Evolutionary conservation across 2,888 invertebrate species (phyloP).

Genomic region (Aelia acuminata): DNA sequence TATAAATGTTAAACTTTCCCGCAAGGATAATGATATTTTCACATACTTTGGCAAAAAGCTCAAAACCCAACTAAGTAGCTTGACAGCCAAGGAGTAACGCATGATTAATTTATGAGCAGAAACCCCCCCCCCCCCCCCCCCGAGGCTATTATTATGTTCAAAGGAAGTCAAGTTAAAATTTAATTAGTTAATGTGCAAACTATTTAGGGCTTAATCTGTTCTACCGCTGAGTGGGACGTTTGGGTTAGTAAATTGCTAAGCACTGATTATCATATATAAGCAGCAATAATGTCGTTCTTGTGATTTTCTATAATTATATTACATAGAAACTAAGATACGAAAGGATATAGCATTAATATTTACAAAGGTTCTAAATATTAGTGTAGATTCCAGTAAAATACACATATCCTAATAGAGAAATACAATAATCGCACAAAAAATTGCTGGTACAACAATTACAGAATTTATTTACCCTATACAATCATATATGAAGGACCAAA

Average conservation of each 20-base stretch:
- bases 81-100: neutral
- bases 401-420: no score
- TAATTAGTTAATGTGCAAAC: slow-evolving; percentile 36
- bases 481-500: no score
- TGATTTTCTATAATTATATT: no score
- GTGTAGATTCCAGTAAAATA: no score
- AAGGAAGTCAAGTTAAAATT: slow-evolving; percentile 17
- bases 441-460: no score
- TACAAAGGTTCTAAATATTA: no score
- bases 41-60: slow-evolving; percentile 9
- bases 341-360: no score
- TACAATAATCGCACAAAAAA: no score
- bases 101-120: slow-evolving; percentile 40
- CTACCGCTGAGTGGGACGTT: neutral
- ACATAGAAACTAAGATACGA: no score
- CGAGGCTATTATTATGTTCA: slow-evolving; percentile 27
- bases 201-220: slow-evolving; percentile 28
- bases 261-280: slow-evolving; percentile 18
- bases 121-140: slow-evolving; percentile 11
- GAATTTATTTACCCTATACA: no score
- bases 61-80: neutral
- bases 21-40: neutral
- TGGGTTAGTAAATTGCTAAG: slow-evolving; percentile 5
- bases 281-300: neutral
- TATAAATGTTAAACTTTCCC: neutral